Base-by-base conservation (phyloP, 2,888 invertebrate species). In the Erebia aethiops region DNA sequence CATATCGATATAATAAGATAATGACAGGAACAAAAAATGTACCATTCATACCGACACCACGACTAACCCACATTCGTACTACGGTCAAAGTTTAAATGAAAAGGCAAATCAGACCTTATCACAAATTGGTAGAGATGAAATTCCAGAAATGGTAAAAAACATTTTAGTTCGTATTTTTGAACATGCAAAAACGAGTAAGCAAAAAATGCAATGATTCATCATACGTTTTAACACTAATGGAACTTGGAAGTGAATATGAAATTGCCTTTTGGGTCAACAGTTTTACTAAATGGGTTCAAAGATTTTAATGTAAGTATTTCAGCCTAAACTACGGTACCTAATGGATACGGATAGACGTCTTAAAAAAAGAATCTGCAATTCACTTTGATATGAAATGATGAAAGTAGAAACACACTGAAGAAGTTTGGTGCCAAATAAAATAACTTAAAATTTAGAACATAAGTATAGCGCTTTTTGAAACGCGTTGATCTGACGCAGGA, bases 1-100 rank as follows among this genome's bases (percentile, higher is more conserved):
- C 57, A n/a, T 74, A 71, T 74, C 71, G 67, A 74, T 67, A 71
- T 71, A 71, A 73, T 71, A 67, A 71, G 35, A 64, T 67, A 73
- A 73, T 71, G 69, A 64, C 21, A 43, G 49, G 7, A 43, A 64
- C 73, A 74, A 74, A 74, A 74, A 74, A 71, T 69, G 49, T 57
- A 61, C 65, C 71, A 71, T 70, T 72, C 70, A 70, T 60, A 70
- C 65, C 26, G 67, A 61, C 67, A 71, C 71, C 43, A 69, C 69
- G 16, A 41, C 21, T 21, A 57, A 74, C 69, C 71, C 61, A 70
- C 41, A 73, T 71, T 46, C 21, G 18, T 18, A 21, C 46, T 49
- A 13, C 46, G 18, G 16, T 46, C 18, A 46, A 46, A 46, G 13
- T 46, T 21, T 21, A 62, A 62, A 26, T 9, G 10, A 1, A 61